Percentiles rank a stretch among this genome's conserved stretches.
Evolutionary conservation across 2,113 vertebrate genomes (phyloP).

Genomic region (Sylvilagus bachmani): DNA sequence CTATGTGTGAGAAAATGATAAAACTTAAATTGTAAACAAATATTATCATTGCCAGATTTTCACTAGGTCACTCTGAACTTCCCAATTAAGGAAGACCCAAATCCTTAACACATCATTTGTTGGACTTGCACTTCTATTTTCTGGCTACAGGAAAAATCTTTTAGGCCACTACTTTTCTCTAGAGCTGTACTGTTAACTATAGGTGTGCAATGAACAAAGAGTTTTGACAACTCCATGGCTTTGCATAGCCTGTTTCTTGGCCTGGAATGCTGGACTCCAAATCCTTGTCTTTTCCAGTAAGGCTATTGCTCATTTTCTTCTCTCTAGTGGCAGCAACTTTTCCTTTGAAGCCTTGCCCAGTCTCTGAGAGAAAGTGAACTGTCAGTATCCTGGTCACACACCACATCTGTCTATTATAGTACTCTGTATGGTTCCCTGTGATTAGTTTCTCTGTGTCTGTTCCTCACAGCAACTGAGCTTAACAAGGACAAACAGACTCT

Average conservation of each 20-base stretch:
- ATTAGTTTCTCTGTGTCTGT: background rate
- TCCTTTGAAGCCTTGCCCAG: background rate
- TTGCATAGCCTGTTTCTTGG: background rate
- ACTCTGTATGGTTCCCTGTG: background rate
- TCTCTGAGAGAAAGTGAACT: background rate
- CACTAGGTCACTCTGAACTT: constrained; percentile 33
- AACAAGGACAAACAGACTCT: background rate
- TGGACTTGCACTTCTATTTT: background rate
- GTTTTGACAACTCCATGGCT: background rate
- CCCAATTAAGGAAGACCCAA: background rate
- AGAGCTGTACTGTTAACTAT: background rate
- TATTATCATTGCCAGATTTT: constrained; percentile 14
- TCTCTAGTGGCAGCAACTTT: background rate
- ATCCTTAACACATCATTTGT: background rate
- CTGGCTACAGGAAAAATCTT: background rate
- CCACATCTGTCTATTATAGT: background rate
- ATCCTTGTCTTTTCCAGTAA: background rate
- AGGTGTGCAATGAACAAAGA: background rate
- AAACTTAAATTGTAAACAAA: constrained; percentile 50
- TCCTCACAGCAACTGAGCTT: background rate
- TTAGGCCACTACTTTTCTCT: background rate
- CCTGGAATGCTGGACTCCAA: background rate
- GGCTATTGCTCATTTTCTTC: background rate
- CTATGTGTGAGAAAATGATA: constrained; percentile 47
- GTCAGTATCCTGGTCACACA: background rate